Percentiles rank a stretch among this genome's conserved stretches.
Conservation (phyloP, 2,888 invertebrate species). For the Eudasyphora cyanicolor region DNA sequence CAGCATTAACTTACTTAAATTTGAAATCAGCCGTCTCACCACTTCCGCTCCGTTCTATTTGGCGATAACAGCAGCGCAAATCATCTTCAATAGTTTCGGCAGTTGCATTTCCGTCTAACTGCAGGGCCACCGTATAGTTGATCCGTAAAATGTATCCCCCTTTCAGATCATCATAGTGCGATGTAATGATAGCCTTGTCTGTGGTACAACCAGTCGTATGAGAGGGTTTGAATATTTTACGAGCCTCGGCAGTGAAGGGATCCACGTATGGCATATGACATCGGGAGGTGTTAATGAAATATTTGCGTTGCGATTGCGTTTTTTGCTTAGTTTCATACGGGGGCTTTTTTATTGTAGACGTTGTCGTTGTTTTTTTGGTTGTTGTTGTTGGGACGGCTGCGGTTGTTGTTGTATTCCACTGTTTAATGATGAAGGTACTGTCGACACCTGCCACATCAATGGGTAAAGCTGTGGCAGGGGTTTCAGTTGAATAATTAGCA, state of each 20-base stretch:
- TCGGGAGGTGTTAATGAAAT: slow-evolving; percentile 80
- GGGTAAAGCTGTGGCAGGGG: no score
- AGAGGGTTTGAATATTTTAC: slow-evolving; percentile 80
- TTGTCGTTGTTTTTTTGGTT: no score
- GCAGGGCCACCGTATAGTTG: slow-evolving; percentile 65
- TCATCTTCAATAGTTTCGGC: slow-evolving; percentile 56
- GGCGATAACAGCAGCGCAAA: slow-evolving; percentile 74
- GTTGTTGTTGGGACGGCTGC: no score
- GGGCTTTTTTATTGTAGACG: no score
- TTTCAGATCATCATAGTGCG: slow-evolving; percentile 67
- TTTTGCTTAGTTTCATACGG: no score
- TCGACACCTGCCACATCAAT: no score
- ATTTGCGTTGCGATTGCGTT: slow-evolving; percentile 62
- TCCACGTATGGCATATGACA: slow-evolving; percentile 84
- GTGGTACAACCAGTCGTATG: slow-evolving; percentile 80
- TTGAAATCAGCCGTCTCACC: slow-evolving; percentile 70
- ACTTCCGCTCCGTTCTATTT: slow-evolving; percentile 72
- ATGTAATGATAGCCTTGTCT: slow-evolving; percentile 70
- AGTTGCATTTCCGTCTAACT: slow-evolving; percentile 33
- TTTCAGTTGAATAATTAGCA: no score
- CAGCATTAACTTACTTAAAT: slow-evolving; percentile 72
- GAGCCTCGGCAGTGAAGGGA: slow-evolving; percentile 81
- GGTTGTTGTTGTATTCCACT: no score
- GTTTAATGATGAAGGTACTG: no score
- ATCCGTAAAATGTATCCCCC: slow-evolving; percentile 70